A percentile compares a stretch with the other conserved stretches of the same genome.
These are phyloP conservation scores for Boloria selene DNA, from an alignment of 2,888 invertebrate species.

Conservation along the genomic window DNA sequence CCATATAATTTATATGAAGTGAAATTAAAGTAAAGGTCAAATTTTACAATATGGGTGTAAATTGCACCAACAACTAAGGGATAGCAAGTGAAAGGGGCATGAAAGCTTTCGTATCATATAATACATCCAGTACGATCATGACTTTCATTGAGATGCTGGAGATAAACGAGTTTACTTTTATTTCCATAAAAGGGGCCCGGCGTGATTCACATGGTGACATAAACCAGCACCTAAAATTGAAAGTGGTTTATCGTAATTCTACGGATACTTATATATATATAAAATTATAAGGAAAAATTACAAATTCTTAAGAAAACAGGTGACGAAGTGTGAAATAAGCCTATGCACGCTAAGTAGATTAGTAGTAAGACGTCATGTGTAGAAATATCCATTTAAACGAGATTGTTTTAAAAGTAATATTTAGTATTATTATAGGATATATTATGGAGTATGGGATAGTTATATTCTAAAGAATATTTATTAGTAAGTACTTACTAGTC, in stretches of 20 bases:
- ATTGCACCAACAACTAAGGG: constrained; percentile 45
- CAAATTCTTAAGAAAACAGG: background rate
- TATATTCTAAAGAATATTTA: no score
- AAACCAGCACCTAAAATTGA: constrained; percentile 19
- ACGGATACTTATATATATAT: background rate
- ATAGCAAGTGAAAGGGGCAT: constrained; percentile 65
- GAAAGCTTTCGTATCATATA: constrained; percentile 49
- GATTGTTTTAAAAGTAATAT: no score
- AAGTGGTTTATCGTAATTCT: constrained; percentile 7
- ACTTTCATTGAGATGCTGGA: constrained; percentile 23
- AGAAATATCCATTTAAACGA: no score
- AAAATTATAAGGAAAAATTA: background rate
- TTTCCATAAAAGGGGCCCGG: constrained; percentile 20
- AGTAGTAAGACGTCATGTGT: no score
- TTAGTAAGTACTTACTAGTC: no score
- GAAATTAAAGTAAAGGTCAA: constrained; percentile 16
- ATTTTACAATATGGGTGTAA: constrained; percentile 20
- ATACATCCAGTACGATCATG: constrained; percentile 24
- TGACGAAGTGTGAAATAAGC: no score
- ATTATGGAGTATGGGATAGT: no score
- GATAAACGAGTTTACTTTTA: constrained; percentile 33
- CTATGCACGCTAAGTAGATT: no score
- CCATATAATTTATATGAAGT: constrained; percentile 10
- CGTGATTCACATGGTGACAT: constrained; percentile 19
- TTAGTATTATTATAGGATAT: no score